Base-by-base conservation (phyloP, 2,797 vertebrate genomes). In the Oceanodroma leucorhoa region DNA sequence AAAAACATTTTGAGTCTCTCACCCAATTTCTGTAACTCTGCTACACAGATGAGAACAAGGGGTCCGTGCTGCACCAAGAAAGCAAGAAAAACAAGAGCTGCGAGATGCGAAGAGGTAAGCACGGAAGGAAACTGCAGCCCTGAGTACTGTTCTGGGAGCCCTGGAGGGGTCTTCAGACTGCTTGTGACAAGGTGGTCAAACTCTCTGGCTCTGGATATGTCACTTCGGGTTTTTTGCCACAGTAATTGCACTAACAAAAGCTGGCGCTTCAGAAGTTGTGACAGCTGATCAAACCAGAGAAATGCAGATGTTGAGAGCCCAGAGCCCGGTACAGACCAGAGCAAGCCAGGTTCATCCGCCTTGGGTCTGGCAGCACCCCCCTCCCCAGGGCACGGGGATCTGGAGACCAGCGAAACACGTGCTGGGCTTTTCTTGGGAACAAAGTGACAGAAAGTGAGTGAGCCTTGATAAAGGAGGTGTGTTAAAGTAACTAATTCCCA, bases 371-470 rank as follows among this genome's bases (percentile, higher is more conserved):
- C 53, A 83, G 62, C 67, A 79, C 3, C 5, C 8, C 54, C 14
- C 6, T 64, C 69, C 27, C 26, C 27, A 34, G 60, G 30, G 29
- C 54, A 72, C 0, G 0, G 9, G 15, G 43, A 26, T 41, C 30
- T 86, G 58, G 67, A 91, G 48, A 45, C 32, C 29, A 45, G 62
- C 12, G 64, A 60, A 67, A 50, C 11, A n/a, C 3, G 4, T 5
- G 6, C 26, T 51, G 11, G 43, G 16, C 26, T 69, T 64, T 58
- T 72, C 34, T 23, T 34, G 43, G 62, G 29, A 41, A 41, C 16
- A 85, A 41, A 36, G 19, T 21, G n/a, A 23, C 9, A n/a, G 13
- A 30, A 46, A 66, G 10, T 4, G 18, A 55, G 70, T 27, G 23
- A 81, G 17, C 13, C 26, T 83, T 73, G 61, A 40, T 19, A 54